Evolutionary conservation across 2,113 vertebrate species (phyloP).

Genomic region (Pteronura brasiliensis): DNA sequence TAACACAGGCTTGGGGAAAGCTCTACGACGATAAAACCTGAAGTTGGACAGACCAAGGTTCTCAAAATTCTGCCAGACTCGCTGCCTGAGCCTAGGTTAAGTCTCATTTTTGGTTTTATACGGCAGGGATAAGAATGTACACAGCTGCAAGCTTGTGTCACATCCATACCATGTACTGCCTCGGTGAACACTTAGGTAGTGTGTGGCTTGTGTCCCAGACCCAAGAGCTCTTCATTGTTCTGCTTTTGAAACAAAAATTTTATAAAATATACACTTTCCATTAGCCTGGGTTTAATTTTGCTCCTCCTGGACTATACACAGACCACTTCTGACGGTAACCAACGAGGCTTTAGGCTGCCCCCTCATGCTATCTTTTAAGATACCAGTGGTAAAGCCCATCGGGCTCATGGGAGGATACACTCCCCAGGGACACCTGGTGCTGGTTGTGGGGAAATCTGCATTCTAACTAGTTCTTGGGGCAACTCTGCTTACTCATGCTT

Average conservation of each 20-base stretch:
- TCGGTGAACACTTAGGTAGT: neutral
- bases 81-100: neutral
- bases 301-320: neutral
- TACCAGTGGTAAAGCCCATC: neutral
- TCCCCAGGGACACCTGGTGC: neutral
- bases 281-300: neutral
- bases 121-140: neutral
- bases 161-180: neutral
- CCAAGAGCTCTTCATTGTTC: neutral
- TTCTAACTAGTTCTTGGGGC: neutral
- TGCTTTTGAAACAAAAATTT: neutral
- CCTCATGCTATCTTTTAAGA: neutral
- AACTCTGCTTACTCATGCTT: neutral
- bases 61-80: neutral
- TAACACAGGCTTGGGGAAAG: neutral
- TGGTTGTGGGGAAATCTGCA: neutral
- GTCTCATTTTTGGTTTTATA: neutral
- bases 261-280: neutral
- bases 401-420: neutral
- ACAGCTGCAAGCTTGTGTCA: rapidly evolving
- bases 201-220: neutral
- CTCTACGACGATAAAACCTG: neutral
- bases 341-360: neutral
- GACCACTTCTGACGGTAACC: neutral
- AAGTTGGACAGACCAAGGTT: neutral